A percentile compares a stretch with the other conserved stretches of the same genome.
Conservation (phyloP, 2,797 vertebrate species). For the Enteromius trimaculatus region DNA sequence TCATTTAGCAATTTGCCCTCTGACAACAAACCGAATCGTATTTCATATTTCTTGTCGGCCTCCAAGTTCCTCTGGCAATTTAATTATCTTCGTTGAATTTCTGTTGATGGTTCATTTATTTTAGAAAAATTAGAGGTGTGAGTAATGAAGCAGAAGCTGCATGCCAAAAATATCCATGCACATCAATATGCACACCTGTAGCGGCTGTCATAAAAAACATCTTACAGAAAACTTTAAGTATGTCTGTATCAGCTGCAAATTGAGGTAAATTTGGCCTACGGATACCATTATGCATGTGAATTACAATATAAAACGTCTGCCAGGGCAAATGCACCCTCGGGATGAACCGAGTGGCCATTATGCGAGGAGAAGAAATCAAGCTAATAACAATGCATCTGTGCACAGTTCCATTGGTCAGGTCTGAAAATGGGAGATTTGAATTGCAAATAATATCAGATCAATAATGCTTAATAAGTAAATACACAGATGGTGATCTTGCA, state of each 20-base stretch:
- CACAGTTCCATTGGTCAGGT: constrained; percentile 10
- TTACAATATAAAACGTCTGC: constrained; percentile 19
- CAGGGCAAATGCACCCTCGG: constrained; percentile 11
- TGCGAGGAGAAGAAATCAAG: constrained; percentile 14
- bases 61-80: constrained; percentile 60
- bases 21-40: constrained; percentile 61
- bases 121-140: constrained; percentile 55
- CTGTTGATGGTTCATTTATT: constrained; percentile 60
- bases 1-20: constrained; percentile 62
- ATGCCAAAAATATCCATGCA: constrained; percentile 46
- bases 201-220: neutral
- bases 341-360: constrained; percentile 10
- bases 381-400: constrained; percentile 10
- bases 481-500: constrained; percentile 39
- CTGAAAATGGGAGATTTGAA: constrained; percentile 12
- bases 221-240: constrained; percentile 2
- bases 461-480: constrained; percentile 40
- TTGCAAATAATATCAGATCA: constrained; percentile 43
- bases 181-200: constrained; percentile 11
- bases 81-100: constrained; percentile 64
- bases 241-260: constrained; percentile 12
- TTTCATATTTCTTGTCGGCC: constrained; percentile 61
- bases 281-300: constrained; percentile 19
- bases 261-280: constrained; percentile 3
- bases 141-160: constrained; percentile 55